phyloP scores from a whole-genome alignment of 2,888 invertebrate species.

The Corbicula japonica region DNA sequence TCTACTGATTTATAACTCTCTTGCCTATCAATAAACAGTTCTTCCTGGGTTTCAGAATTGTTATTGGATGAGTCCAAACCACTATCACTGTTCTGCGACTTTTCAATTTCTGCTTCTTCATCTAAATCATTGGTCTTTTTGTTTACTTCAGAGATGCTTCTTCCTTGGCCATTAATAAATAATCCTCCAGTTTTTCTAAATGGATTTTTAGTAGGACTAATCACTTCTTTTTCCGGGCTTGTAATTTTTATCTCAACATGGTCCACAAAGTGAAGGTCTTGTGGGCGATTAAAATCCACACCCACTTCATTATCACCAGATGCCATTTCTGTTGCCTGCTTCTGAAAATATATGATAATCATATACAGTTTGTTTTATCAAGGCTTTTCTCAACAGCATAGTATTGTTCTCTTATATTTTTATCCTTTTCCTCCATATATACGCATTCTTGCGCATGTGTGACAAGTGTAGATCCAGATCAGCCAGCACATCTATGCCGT shows the following conservation, averaged over 20 bases:
- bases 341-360: no score
- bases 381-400: no score
- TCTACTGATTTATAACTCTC: slow-evolving; percentile 39
- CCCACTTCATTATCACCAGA: not conserved
- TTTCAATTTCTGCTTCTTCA: not conserved
- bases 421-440: no score
- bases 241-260: slow-evolving; percentile 49
- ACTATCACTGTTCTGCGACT: slow-evolving; percentile 40
- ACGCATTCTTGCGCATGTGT: no score
- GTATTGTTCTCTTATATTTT: no score
- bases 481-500: no score
- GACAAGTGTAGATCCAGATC: no score
- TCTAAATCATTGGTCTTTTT: not conserved
- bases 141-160: no score
- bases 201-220: slow-evolving; percentile 53
- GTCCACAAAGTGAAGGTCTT: slow-evolving; percentile 50
- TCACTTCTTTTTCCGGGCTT: slow-evolving; percentile 51
- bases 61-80: slow-evolving; percentile 37
- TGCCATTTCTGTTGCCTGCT: slow-evolving; percentile 34
- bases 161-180: no score
- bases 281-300: not conserved
- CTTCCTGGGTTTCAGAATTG: slow-evolving; percentile 27
- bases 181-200: no score
- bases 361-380: no score
- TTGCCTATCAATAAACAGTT: slow-evolving; percentile 57